A percentile compares a stretch with the other conserved stretches of the same genome.
phyloP scores from a whole-genome alignment of 2,888 invertebrate genomes.

The Chouioia cunea region DNA sequence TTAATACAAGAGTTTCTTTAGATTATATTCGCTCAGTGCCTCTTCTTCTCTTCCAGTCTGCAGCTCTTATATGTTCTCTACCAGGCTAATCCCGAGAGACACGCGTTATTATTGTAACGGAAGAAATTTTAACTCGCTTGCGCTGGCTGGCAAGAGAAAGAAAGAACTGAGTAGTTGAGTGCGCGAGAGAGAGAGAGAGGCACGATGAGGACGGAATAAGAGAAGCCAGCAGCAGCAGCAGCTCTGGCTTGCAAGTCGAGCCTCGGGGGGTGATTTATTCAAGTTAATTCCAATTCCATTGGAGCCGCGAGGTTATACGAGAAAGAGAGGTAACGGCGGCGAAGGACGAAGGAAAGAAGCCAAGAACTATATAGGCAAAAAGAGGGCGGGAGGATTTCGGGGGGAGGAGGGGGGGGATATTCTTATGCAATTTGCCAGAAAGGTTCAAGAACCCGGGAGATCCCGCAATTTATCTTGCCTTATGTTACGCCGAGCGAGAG shows the following conservation, averaged over 20 bases:
- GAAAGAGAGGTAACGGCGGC: slow-evolving; percentile 38
- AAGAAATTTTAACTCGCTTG: slow-evolving; percentile 63
- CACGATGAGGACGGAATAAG: slow-evolving; percentile 26
- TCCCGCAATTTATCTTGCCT: slow-evolving; percentile 70
- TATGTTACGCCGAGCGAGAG: slow-evolving; percentile 66
- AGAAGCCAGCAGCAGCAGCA: slow-evolving; percentile 24
- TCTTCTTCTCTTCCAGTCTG: slow-evolving; percentile 22
- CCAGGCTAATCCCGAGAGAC: slow-evolving; percentile 52
- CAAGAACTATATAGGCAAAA: slow-evolving; percentile 40
- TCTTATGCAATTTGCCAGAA: slow-evolving; percentile 70
- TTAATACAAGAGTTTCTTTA: slow-evolving; percentile 49
- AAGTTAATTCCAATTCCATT: slow-evolving; percentile 69
- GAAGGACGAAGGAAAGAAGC: slow-evolving; percentile 40
- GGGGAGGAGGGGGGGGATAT: slow-evolving; percentile 55
- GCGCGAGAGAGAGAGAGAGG: slow-evolving; percentile 4
- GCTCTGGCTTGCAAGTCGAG: slow-evolving; percentile 27
- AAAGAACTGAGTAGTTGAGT: slow-evolving; percentile 35
- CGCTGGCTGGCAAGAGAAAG: slow-evolving; percentile 37
- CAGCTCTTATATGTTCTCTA: no score
- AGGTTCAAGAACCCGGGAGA: slow-evolving; percentile 70
- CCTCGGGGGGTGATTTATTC: slow-evolving; percentile 65
- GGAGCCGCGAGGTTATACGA: slow-evolving; percentile 62
- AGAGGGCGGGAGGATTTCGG: slow-evolving; percentile 58
- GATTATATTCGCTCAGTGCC: slow-evolving; percentile 31
- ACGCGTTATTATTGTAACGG: slow-evolving; percentile 56